phyloP scores from a whole-genome alignment of 1,140 invertebrate genomes.

The Papilio glaucus region DNA sequence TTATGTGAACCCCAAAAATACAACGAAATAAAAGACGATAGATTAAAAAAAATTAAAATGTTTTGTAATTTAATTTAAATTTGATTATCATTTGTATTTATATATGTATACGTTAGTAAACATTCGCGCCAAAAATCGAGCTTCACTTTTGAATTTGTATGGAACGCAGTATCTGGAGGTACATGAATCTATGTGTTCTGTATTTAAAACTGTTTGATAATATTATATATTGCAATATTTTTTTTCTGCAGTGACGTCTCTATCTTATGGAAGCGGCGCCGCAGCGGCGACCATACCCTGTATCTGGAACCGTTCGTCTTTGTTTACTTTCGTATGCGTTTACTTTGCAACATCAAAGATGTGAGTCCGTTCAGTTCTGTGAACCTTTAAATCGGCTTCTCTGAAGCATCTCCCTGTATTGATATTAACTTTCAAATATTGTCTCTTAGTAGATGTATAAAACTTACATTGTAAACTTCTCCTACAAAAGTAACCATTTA shows the following conservation, averaged over 20 bases:
- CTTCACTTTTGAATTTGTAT: too few relatives aligned
- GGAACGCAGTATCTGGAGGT: too few relatives aligned
- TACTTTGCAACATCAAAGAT: constrained; percentile 13
- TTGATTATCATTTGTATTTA: too few relatives aligned
- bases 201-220: constrained; percentile 15
- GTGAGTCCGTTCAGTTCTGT: constrained; percentile 33
- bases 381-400: constrained; percentile 41
- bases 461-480: constrained; percentile 34
- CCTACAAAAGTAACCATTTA: constrained; percentile 15
- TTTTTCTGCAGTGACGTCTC: constrained; percentile 10
- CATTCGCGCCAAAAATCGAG: too few relatives aligned
- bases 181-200: too few relatives aligned
- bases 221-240: not conserved
- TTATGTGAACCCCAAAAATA: too few relatives aligned
- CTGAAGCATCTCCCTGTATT: constrained; percentile 42
- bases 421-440: constrained; percentile 47
- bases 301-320: not conserved
- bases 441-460: constrained; percentile 48
- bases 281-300: not conserved
- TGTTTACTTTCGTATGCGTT: constrained; percentile 17
- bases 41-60: too few relatives aligned
- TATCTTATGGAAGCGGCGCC: constrained; percentile 11
- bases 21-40: too few relatives aligned
- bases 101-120: too few relatives aligned
- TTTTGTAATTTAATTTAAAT: too few relatives aligned